Percentiles rank a stretch among this genome's conserved stretches.
phyloP scores from a whole-genome alignment of 2,797 vertebrate genomes.

The Buceros bicornis region DNA sequence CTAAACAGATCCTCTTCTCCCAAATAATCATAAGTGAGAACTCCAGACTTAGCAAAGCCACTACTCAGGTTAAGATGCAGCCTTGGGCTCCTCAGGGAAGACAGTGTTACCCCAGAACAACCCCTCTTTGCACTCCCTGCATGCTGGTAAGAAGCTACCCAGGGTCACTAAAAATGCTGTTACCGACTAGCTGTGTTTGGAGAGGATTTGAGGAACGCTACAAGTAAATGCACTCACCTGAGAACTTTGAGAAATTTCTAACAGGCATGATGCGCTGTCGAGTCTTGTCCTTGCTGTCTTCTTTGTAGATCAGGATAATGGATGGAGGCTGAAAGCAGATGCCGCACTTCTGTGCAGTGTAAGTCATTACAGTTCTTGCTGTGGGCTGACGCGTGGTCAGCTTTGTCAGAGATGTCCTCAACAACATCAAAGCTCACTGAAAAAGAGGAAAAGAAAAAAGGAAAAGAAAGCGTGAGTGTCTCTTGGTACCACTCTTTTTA shows the following conservation, averaged over 20 bases:
- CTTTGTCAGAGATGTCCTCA: background rate
- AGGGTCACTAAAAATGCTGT: background rate
- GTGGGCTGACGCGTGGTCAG: background rate
- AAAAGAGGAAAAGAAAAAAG: background rate
- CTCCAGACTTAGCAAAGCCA: background rate
- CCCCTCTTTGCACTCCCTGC: background rate
- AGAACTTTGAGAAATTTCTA: conserved; percentile 88
- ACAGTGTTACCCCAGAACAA: background rate
- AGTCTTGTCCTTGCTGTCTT: conserved; percentile 73
- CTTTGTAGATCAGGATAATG: conserved; percentile 89
- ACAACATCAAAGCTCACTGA: background rate
- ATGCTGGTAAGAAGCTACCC: background rate
- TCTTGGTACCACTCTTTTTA: background rate
- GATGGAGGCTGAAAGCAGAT: conserved; percentile 89
- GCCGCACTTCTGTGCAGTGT: conserved; percentile 89
- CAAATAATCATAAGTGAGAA: background rate
- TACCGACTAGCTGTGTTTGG: background rate
- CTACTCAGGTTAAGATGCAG: background rate
- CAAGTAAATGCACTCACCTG: conserved; percentile 80
- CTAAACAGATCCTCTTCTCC: background rate
- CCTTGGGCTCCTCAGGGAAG: background rate
- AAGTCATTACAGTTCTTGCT: conserved; percentile 76
- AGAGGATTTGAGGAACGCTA: background rate
- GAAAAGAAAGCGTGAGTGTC: background rate
- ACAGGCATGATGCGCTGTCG: conserved; percentile 92